These are phyloP conservation scores for Urocyon cinereoargenteus DNA, from an alignment of 2,797 vertebrate genomes.

Conservation along the genomic window DNA sequence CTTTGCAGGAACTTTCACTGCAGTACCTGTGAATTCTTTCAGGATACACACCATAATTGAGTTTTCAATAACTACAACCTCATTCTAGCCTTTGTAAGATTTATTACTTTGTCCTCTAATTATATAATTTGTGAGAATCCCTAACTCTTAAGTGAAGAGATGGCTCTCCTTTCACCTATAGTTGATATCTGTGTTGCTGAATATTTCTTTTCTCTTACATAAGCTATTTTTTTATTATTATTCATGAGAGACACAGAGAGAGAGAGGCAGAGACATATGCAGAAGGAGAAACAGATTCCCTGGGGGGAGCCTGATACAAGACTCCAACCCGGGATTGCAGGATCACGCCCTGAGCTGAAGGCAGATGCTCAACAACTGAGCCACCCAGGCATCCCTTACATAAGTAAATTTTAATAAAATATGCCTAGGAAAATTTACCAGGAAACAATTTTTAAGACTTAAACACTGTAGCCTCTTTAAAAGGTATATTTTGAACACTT, in stretches of 20 bases:
- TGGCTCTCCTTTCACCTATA: neutral
- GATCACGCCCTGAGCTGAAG: too few relatives aligned
- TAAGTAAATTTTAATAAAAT: slow-evolving; percentile 72
- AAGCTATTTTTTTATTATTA: too few relatives aligned
- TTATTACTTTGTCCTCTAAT: slow-evolving; percentile 63
- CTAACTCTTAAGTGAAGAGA: neutral
- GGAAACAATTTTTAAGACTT: slow-evolving; percentile 44
- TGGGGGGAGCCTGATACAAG: too few relatives aligned
- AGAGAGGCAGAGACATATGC: too few relatives aligned
- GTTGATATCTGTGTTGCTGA: slow-evolving; percentile 32
- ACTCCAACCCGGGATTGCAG: too few relatives aligned
- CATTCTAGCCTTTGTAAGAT: slow-evolving; percentile 39
- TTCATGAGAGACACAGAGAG: too few relatives aligned
- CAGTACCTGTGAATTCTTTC: neutral
- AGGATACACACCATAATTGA: neutral
- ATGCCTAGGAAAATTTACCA: slow-evolving; percentile 31
- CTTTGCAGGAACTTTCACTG: neutral
- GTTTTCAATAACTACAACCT: slow-evolving; percentile 46
- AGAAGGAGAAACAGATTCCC: too few relatives aligned
- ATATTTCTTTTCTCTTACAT: slow-evolving; percentile 9
- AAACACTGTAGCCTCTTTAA: slow-evolving; percentile 4
- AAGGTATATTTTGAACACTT: neutral
- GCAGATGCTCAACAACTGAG: too few relatives aligned
- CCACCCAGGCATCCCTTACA: neutral
- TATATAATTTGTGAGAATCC: slow-evolving; percentile 47